A percentile compares a stretch with the other conserved stretches of the same genome.
phyloP scores from a whole-genome alignment of 2,797 vertebrate species.

The Aulostomus chinensis region DNA sequence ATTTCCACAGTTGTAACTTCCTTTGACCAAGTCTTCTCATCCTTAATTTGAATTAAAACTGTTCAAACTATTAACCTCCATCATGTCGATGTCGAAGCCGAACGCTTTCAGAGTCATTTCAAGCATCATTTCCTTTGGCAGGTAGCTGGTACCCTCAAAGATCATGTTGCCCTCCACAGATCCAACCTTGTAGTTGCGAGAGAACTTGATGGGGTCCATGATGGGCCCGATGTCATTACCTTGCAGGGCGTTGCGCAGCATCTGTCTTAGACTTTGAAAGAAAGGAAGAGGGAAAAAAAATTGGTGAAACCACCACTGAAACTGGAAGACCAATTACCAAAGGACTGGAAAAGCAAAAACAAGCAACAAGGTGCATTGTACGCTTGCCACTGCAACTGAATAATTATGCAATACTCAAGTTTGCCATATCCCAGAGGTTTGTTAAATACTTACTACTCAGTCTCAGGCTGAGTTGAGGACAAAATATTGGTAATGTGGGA shows the following conservation, averaged over 20 bases:
- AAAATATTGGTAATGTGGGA: constrained; percentile 91
- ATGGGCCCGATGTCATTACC: constrained; percentile 77
- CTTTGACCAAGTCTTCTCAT: not conserved
- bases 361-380: no score
- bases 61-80: constrained; percentile 85
- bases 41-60: not conserved
- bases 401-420: no score
- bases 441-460: constrained; percentile 79
- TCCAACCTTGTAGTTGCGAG: constrained; percentile 86
- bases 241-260: constrained; percentile 81
- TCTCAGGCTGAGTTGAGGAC: constrained; percentile 79
- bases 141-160: constrained; percentile 85
- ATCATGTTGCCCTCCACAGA: constrained; percentile 88
- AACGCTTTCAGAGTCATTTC: constrained; percentile 90
- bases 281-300: no score
- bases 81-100: constrained; percentile 85
- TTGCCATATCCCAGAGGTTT: no score
- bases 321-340: no score
- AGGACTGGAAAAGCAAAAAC: no score
- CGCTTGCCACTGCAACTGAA: no score
- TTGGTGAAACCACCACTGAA: no score
- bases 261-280: constrained; percentile 81
- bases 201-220: constrained; percentile 85
- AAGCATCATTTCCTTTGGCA: constrained; percentile 92
- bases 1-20: not conserved